phyloP scores from a whole-genome alignment of 2,888 invertebrate species.

The Apamea crenata region DNA sequence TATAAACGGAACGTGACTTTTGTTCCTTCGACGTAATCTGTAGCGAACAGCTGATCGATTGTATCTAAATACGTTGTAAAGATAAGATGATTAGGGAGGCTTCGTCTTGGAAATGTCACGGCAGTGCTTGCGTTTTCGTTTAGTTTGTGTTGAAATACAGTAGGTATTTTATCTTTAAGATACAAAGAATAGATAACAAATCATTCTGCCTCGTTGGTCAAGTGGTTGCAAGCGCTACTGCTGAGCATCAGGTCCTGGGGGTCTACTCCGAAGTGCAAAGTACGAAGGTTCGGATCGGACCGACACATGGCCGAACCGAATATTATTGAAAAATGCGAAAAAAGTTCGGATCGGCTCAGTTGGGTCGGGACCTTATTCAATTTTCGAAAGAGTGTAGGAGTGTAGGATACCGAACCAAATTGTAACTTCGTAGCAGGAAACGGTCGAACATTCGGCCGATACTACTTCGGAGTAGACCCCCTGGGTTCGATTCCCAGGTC shows the following conservation, averaged over 20 bases:
- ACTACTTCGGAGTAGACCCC: no score
- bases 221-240: neutral
- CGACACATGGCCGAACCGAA: no score
- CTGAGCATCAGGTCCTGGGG: neutral
- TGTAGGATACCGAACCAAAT: no score
- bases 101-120: constrained; percentile 28
- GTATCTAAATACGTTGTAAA: constrained; percentile 23
- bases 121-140: neutral
- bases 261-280: no score
- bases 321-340: no score
- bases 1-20: constrained; percentile 43
- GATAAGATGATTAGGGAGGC: constrained; percentile 4
- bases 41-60: constrained; percentile 35
- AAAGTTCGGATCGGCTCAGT: no score
- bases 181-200: neutral
- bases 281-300: no score
- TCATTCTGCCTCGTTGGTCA: neutral
- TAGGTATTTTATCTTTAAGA: constrained; percentile 6
- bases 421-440: no score
- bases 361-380: no score
- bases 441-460: no score
- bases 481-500: neutral
- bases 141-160: neutral
- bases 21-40: constrained; percentile 12
- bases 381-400: no score